Conservation (phyloP, 2,888 invertebrate genomes). For the Dicyrtomina minuta region DNA sequence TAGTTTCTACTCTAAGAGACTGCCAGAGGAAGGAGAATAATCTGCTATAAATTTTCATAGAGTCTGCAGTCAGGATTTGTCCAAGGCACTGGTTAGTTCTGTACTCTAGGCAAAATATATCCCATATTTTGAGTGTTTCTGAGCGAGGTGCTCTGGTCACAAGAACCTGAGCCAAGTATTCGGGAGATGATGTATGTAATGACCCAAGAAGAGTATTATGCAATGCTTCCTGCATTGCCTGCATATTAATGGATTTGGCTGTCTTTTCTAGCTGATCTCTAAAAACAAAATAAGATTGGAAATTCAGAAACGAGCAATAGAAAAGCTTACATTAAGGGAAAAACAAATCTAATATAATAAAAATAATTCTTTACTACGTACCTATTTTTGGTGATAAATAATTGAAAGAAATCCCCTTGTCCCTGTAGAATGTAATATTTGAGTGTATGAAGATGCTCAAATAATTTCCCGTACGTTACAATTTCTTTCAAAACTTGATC, state of each 20-base stretch:
- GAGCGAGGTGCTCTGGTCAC: slow-evolving; percentile 13
- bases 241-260: slow-evolving; percentile 16
- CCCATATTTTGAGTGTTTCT: slow-evolving; percentile 21
- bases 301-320: neutral
- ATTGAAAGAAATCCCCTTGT: slow-evolving; percentile 33
- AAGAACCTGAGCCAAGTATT: slow-evolving; percentile 6
- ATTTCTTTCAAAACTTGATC: slow-evolving; percentile 32
- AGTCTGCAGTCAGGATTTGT: slow-evolving; percentile 20
- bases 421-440: slow-evolving; percentile 29
- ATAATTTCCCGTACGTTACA: slow-evolving; percentile 14
- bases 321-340: neutral
- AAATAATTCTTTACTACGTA: no score
- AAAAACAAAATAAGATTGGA: neutral
- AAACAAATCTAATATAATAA: slow-evolving; percentile 5
- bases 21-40: slow-evolving; percentile 32
- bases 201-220: neutral
- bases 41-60: slow-evolving; percentile 21
- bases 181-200: neutral
- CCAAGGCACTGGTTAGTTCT: slow-evolving; percentile 21
- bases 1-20: slow-evolving; percentile 14
- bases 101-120: slow-evolving; percentile 29
- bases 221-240: slow-evolving; percentile 24
- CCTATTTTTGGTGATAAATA: slow-evolving; percentile 17
- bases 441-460: slow-evolving; percentile 25
- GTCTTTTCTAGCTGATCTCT: slow-evolving; percentile 19